Evolutionary conservation across 2,888 invertebrate species (phyloP), one percentile per base, ranked within the genome.

Genomic region (Caenorhabditis wallacei): DNA sequence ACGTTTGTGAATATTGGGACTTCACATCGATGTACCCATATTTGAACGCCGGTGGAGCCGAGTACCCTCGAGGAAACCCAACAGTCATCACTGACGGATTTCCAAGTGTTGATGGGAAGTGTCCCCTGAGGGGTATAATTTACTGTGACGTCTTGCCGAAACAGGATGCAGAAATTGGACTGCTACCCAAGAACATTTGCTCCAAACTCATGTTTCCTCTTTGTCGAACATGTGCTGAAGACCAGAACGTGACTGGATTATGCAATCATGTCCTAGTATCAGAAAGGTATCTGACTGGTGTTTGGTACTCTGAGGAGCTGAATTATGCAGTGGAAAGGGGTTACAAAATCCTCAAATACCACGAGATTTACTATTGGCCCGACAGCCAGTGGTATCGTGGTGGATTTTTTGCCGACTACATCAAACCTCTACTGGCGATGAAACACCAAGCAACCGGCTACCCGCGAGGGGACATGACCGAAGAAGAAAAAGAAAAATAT

Each of bases 391-490:
- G 56, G 69, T 18, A 56, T 1, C n/a, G 11, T 18, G 70, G 70
- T 13, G 70, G 70, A 48, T 70, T 59, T 10, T 59, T 70, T n/a
- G 57, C 43, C 11, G 48, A 59, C 2, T 70, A 48, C 48, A 40
- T 70, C 22, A 46, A 46, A n/a, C 70, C 70, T 0, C 26, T 70
- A 0, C 48, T 70, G 8, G n/a, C n/a, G 13, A 0, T 70, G 26
- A 70, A 70, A 20, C 59, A 70, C 18, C 7, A 59, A 18, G 16
- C 5, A 3, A 16, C n/a, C 11, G 70, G 70, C 20, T 70, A 59
- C 57, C 70, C 70, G 3, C 10, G n/a, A 2, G 20, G 22, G 0
- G n/a, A 35, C 0, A 59, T 70, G 57, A 59, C 18, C 0, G 20
- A 46, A 0, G 20, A 26, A 11, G 70, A 70, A 48, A 70, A 70